Evolutionary conservation across 2,113 vertebrate species (phyloP).

Genomic region (Okapia johnstoni): DNA sequence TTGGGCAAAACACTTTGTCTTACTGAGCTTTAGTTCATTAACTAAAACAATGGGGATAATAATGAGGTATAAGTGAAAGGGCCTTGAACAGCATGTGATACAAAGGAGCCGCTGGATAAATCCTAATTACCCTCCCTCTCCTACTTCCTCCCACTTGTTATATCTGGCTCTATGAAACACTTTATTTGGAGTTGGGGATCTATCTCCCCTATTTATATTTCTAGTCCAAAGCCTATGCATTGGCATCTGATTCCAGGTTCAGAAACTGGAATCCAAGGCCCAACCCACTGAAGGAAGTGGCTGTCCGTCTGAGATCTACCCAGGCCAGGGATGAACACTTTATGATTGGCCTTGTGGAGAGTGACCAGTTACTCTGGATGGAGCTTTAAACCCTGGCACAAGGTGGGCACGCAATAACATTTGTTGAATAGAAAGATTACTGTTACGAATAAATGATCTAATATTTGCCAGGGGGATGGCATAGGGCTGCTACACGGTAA

Average conservation of each 20-base stretch:
- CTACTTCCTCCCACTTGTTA: not conserved
- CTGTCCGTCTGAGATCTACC: not conserved
- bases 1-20: conserved; percentile 8
- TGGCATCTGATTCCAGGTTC: not conserved
- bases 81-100: not conserved
- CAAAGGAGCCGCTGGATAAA: not conserved
- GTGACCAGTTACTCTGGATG: not conserved
- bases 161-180: not conserved
- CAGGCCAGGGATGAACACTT: not conserved
- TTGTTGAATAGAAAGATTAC: conserved; percentile 28
- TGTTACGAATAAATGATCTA: conserved; percentile 37
- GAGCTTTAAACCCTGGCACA: not conserved
- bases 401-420: not conserved
- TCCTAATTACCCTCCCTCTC: not conserved
- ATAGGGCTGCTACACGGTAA: not conserved
- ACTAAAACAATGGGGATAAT: conserved; percentile 4
- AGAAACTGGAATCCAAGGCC: not conserved
- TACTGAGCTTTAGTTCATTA: conserved; percentile 16
- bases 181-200: not conserved
- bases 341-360: not conserved
- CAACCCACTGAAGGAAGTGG: not conserved
- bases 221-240: not conserved
- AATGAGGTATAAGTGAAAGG: not conserved
- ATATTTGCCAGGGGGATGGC: not conserved
- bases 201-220: not conserved